These are phyloP conservation scores for Eutolmus rufibarbis DNA, from an alignment of 2,888 invertebrate species.

Conservation along the genomic window DNA sequence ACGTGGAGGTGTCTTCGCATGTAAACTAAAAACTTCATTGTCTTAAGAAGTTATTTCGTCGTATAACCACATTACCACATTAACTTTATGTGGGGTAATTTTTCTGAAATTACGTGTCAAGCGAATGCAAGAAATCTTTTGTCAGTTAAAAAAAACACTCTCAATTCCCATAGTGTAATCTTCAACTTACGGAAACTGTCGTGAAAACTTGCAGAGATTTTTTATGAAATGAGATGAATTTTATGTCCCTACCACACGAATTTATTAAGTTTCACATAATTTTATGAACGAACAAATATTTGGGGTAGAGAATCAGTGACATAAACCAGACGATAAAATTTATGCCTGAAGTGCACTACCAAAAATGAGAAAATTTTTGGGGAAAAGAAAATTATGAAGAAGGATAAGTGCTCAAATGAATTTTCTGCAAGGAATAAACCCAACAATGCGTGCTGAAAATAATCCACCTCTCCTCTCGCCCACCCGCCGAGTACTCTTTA, in stretches of 20 bases:
- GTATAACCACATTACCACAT: not conserved
- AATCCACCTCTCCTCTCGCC: not conserved
- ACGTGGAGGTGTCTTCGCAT: not conserved
- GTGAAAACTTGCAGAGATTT: not conserved
- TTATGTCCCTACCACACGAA: not conserved
- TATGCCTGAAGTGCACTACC: not conserved
- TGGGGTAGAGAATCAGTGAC: not conserved
- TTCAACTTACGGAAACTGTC: not conserved
- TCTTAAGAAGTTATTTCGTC: not conserved
- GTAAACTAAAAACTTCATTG: not conserved
- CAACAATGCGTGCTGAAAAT: conserved; percentile 11
- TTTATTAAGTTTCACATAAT: not conserved
- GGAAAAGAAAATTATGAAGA: not conserved
- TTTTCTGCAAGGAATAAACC: conserved; percentile 22
- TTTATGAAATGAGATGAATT: not conserved
- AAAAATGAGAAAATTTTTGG: not conserved
- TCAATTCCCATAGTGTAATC: not conserved
- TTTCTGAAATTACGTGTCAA: not conserved
- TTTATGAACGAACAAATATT: not conserved
- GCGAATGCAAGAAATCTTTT: not conserved
- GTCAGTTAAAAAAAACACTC: not conserved
- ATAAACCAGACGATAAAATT: conserved; percentile 8
- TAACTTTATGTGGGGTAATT: not conserved
- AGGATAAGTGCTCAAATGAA: conserved; percentile 26
- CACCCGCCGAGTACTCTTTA: not conserved